Conservation (phyloP, 2,888 invertebrate species). For the Spisula solida region DNA sequence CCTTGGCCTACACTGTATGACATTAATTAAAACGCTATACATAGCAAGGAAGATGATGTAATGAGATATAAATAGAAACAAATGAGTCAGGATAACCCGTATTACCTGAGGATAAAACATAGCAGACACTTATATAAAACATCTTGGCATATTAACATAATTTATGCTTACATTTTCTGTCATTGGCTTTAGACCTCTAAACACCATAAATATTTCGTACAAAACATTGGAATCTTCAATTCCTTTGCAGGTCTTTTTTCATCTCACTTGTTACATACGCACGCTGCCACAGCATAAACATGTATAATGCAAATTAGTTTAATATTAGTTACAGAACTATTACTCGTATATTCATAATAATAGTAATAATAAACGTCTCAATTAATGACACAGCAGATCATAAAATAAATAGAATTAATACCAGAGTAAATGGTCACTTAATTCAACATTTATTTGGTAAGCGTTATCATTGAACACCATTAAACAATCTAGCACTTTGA, state of each 20-base stretch:
- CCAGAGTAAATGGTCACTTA: not conserved
- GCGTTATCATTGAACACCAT: not conserved
- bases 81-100: slow-evolving; percentile 37
- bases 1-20: not conserved
- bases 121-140: slow-evolving; percentile 34
- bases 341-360: not conserved
- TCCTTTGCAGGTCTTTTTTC: not conserved
- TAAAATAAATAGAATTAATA: no score
- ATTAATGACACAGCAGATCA: not conserved
- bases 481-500: no score
- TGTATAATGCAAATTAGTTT: not conserved
- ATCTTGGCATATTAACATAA: slow-evolving; percentile 20
- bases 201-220: not conserved
- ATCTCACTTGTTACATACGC: not conserved
- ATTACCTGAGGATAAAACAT: slow-evolving; percentile 42
- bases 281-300: not conserved
- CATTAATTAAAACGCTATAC: slow-evolving; percentile 1
- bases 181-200: not conserved
- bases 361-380: not conserved
- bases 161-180: slow-evolving; percentile 2
- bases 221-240: not conserved
- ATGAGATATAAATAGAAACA: slow-evolving; percentile 42
- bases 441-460: not conserved
- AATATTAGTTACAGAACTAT: not conserved
- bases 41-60: slow-evolving; percentile 10